phyloP scores from a whole-genome alignment of 1,140 invertebrate species.

The Prorops nasuta region DNA sequence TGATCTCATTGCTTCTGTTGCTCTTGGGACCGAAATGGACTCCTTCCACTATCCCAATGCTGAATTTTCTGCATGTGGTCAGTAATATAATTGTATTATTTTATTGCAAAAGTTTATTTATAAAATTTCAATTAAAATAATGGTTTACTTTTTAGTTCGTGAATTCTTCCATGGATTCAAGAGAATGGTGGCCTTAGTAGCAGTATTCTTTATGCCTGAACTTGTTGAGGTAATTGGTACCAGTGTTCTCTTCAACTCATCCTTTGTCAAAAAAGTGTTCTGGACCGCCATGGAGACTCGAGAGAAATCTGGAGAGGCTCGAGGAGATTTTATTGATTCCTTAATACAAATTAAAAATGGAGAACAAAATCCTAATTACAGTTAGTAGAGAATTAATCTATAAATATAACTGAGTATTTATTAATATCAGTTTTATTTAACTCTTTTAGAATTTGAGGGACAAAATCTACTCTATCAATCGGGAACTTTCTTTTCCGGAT shows the following conservation, averaged over 20 bases:
- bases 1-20: constrained; percentile 59
- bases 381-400: constrained; percentile 27
- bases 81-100: too few relatives aligned
- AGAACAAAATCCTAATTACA: constrained; percentile 38
- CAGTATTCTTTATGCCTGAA: constrained; percentile 45
- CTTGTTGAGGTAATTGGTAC: constrained; percentile 36
- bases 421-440: not conserved
- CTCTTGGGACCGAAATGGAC: constrained; percentile 55
- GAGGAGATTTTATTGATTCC: constrained; percentile 49
- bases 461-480: constrained; percentile 35
- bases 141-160: constrained; percentile 31
- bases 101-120: too few relatives aligned
- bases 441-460: constrained; percentile 36
- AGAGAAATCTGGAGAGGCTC: constrained; percentile 34
- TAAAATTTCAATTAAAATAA: too few relatives aligned
- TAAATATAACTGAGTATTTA: too few relatives aligned
- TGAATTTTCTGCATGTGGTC: constrained; percentile 45
- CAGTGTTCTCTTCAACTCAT: constrained; percentile 30
- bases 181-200: constrained; percentile 45
- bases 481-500: constrained; percentile 57
- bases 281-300: constrained; percentile 42
- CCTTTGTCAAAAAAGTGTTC: constrained; percentile 42
- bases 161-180: constrained; percentile 45
- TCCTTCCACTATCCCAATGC: constrained; percentile 46
- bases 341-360: constrained; percentile 42